Evolutionary conservation across 2,797 vertebrate genomes (phyloP).

Genomic region (Oryzias dopingdopingensis): DNA sequence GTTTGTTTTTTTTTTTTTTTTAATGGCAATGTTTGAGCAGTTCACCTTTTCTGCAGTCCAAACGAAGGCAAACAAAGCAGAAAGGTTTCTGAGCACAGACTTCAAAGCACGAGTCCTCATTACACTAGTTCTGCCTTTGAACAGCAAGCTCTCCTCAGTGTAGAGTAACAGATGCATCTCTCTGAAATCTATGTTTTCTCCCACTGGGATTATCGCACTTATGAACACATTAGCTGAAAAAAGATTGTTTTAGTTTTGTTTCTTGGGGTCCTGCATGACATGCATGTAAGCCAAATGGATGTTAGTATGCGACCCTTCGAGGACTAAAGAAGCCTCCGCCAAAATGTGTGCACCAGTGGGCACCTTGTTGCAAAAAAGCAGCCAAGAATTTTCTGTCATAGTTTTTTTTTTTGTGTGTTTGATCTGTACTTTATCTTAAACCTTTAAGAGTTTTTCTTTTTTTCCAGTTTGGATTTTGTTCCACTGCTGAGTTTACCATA

Average conservation of each 20-base stretch:
- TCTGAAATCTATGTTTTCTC: constrained; percentile 32
- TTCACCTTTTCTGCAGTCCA: constrained; percentile 46
- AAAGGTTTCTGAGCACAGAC: constrained; percentile 49
- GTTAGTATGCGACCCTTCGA: too few relatives aligned
- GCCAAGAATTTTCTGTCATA: constrained; percentile 27
- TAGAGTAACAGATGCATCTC: constrained; percentile 54
- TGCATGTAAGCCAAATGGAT: too few relatives aligned
- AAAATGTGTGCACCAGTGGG: background rate
- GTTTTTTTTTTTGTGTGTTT: too few relatives aligned
- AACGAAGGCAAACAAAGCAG: constrained; percentile 58
- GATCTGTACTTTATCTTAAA: too few relatives aligned
- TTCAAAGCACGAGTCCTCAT: constrained; percentile 65
- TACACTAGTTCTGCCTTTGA: constrained; percentile 59
- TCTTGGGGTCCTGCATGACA: background rate
- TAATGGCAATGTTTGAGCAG: constrained; percentile 41
- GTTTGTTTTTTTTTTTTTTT: constrained; percentile 33
- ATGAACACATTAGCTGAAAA: constrained; percentile 43
- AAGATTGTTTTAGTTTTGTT: constrained; percentile 35
- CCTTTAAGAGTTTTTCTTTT: too few relatives aligned
- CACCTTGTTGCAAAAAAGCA: constrained; percentile 16
- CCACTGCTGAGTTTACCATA: too few relatives aligned
- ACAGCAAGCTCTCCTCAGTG: constrained; percentile 49
- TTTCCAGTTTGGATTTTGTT: too few relatives aligned
- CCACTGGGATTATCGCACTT: constrained; percentile 35
- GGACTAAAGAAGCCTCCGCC: background rate